Percentiles rank a stretch among this genome's conserved stretches.
Evolutionary conservation across 2,113 vertebrate genomes (phyloP).

Genomic region (Pseudopipra pipra): DNA sequence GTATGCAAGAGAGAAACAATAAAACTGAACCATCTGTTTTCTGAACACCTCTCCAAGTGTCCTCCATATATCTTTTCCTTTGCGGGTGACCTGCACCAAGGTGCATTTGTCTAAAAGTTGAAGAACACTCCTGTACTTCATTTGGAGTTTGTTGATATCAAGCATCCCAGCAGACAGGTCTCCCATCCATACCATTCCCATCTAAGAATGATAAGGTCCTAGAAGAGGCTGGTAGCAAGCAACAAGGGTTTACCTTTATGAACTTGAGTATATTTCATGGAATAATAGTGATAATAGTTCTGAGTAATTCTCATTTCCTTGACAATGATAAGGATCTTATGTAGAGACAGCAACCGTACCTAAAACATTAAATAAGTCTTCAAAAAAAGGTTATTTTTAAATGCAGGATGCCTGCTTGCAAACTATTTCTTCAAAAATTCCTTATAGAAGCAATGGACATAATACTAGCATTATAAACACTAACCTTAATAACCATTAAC

Average conservation of each 20-base stretch:
- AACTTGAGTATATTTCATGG: not conserved
- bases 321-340: not conserved
- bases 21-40: not conserved
- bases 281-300: not conserved
- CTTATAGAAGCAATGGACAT: not conserved
- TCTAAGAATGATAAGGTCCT: not conserved
- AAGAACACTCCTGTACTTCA: not conserved
- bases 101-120: not conserved
- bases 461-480: not conserved
- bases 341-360: not conserved
- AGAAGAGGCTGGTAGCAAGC: not conserved
- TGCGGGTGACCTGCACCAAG: not conserved
- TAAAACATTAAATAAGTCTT: not conserved
- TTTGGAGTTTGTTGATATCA: not conserved
- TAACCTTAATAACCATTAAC: not conserved
- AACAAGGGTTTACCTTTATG: not conserved
- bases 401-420: not conserved
- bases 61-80: not conserved
- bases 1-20: not conserved
- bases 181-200: not conserved
- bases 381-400: not conserved
- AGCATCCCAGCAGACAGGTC: not conserved
- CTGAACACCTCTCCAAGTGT: not conserved
- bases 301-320: not conserved
- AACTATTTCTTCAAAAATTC: not conserved